phyloP scores from a whole-genome alignment of 1,140 invertebrate species.

The Bombus picipes region DNA sequence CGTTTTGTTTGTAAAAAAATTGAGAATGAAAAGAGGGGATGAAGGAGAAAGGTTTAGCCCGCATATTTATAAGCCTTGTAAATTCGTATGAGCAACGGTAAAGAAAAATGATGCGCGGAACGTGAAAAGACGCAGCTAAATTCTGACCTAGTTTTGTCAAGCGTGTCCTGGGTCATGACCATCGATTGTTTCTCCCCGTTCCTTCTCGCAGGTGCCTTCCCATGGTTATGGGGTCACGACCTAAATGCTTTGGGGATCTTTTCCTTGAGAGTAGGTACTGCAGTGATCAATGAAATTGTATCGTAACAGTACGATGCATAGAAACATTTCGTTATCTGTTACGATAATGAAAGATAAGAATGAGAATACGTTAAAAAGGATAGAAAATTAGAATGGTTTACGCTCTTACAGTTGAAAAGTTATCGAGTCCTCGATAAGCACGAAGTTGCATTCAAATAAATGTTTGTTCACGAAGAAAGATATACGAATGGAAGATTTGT shows the following conservation, averaged over 20 bases:
- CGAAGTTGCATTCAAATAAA: neutral
- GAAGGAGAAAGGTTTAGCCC: neutral
- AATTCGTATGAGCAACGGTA: constrained; percentile 18
- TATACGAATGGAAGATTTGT: neutral
- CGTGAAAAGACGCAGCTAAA: constrained; percentile 56
- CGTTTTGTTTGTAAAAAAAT: neutral
- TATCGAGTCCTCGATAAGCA: too few species aligned
- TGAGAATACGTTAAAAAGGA: neutral
- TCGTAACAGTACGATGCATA: neutral
- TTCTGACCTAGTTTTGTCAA: constrained; percentile 64
- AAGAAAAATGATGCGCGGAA: constrained; percentile 46
- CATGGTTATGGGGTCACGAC: constrained; percentile 63
- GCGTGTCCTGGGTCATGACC: constrained; percentile 68
- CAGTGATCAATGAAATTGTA: constrained; percentile 41
- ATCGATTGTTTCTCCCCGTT: constrained; percentile 64
- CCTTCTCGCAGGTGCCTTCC: constrained; percentile 13
- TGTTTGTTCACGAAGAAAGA: neutral
- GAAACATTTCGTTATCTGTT: constrained; percentile 13
- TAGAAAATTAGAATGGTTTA: neutral
- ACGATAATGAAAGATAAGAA: neutral
- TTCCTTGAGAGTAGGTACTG: constrained; percentile 41
- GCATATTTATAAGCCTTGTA: neutral
- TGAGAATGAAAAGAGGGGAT: neutral
- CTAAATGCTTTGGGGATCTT: constrained; percentile 54
- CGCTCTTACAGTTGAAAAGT: neutral